These are phyloP conservation scores for Mergus octosetaceus DNA, from an alignment of 2,797 vertebrate genomes.

Conservation along the genomic window DNA sequence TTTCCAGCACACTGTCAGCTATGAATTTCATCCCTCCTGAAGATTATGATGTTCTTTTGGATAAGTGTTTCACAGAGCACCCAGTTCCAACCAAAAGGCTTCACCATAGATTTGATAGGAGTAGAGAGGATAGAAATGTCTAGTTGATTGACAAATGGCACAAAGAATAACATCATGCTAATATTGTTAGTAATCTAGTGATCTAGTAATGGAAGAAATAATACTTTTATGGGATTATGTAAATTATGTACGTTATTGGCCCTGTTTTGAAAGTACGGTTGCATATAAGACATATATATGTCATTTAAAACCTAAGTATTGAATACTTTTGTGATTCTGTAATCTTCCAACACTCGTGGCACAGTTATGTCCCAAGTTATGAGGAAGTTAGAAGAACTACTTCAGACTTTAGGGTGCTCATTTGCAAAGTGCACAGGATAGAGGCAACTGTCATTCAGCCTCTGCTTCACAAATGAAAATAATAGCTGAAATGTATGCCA, in stretches of 20 bases:
- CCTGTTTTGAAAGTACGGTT: neutral
- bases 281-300: neutral
- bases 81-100: neutral
- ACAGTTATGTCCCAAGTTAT: neutral
- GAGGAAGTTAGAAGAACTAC: neutral
- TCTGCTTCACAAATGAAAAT: conserved; percentile 68
- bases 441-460: conserved; percentile 20
- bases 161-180: neutral
- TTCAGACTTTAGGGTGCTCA: neutral
- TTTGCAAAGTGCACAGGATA: conserved; percentile 1
- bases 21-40: neutral
- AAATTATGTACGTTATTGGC: neutral
- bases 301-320: neutral
- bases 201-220: neutral
- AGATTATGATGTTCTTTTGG: neutral
- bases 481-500: conserved; percentile 66
- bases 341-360: neutral
- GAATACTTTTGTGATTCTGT: neutral
- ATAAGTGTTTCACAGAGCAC: neutral
- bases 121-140: neutral
- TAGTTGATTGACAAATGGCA: neutral
- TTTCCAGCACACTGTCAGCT: neutral
- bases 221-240: neutral
- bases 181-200: neutral
- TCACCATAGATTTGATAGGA: neutral